Conservation (phyloP, 1,140 invertebrate genomes). For the Agrypnia vestita region DNA sequence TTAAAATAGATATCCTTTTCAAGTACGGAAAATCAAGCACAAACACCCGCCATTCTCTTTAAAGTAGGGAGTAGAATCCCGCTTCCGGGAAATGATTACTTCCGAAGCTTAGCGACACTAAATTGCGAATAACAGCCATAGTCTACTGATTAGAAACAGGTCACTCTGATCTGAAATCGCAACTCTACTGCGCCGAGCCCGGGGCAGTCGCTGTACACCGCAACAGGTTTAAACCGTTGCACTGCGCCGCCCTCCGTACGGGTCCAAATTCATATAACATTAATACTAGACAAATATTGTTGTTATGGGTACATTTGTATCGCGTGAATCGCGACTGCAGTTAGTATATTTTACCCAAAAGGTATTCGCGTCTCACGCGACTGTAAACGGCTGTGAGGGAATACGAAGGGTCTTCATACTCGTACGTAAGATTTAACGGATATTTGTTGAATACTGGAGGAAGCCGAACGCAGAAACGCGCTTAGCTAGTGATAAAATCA, state of each 20-base stretch:
- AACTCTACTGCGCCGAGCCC: not conserved
- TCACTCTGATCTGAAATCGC: not conserved
- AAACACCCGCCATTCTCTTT: not conserved
- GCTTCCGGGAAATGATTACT: constrained; percentile 16
- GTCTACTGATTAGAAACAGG: constrained; percentile 7
- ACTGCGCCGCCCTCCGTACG: not conserved
- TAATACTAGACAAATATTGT: not conserved
- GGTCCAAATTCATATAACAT: not conserved
- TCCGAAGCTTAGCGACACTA: not conserved
- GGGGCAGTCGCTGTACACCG: not conserved
- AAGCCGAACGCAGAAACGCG: not conserved
- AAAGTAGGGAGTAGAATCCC: not conserved
- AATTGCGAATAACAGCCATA: constrained; percentile 8
- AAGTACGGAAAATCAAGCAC: not conserved
- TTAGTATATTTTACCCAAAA: too few species aligned
- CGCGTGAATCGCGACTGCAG: too few species aligned
- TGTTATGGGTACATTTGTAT: too few species aligned
- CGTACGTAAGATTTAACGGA: too few species aligned
- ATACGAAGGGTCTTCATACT: too few species aligned
- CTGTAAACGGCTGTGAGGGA: too few species aligned
- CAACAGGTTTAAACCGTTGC: constrained; percentile 12
- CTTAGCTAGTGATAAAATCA: not conserved
- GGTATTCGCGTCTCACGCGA: too few species aligned
- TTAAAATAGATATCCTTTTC: too few species aligned
- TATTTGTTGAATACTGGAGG: not conserved